These are phyloP conservation scores for Leptinotarsa juncta DNA, from an alignment of 2,888 invertebrate species.

Conservation along the genomic window DNA sequence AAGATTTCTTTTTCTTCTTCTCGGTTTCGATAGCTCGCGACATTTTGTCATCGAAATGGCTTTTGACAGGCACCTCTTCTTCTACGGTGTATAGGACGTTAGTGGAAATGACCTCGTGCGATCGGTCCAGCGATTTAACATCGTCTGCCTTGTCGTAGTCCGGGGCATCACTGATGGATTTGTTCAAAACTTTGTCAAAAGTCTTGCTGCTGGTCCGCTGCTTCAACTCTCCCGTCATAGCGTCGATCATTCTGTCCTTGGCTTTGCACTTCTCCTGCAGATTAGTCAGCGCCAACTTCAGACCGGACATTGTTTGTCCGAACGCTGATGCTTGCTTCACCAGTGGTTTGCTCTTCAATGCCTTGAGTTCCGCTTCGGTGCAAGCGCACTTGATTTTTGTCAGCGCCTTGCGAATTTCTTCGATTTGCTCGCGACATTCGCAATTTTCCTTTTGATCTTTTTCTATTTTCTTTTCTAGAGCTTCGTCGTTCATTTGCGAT, in stretches of 20 bases:
- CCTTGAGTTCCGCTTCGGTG: constrained; percentile 50
- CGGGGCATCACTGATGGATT: constrained; percentile 39
- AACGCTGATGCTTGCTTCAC: constrained; percentile 53
- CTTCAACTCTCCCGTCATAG: constrained; percentile 58
- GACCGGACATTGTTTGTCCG: constrained; percentile 55
- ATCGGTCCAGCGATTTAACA: constrained; percentile 23
- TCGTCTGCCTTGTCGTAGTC: constrained; percentile 50
- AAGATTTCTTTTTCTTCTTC: constrained; percentile 28
- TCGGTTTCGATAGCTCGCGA: constrained; percentile 37
- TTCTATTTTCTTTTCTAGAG: constrained; percentile 45
- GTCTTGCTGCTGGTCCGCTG: constrained; percentile 51
- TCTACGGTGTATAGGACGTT: constrained; percentile 37
- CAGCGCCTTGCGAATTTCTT: constrained; percentile 50
- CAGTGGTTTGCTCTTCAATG: constrained; percentile 44
- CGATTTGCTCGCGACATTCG: constrained; percentile 51
- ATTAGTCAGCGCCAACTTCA: constrained; percentile 57
- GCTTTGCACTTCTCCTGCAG: constrained; percentile 59
- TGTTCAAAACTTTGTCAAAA: constrained; percentile 47
- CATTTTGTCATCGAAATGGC: constrained; percentile 32
- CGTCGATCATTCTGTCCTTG: constrained; percentile 60
- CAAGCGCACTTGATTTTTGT: constrained; percentile 53
- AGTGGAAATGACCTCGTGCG: constrained; percentile 27
- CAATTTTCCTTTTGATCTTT: constrained; percentile 47
- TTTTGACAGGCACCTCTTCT: constrained; percentile 24
- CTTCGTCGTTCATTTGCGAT: constrained; percentile 42